phyloP scores from a whole-genome alignment of 2,797 vertebrate genomes.

The Hyperoplus lanceolatus region DNA sequence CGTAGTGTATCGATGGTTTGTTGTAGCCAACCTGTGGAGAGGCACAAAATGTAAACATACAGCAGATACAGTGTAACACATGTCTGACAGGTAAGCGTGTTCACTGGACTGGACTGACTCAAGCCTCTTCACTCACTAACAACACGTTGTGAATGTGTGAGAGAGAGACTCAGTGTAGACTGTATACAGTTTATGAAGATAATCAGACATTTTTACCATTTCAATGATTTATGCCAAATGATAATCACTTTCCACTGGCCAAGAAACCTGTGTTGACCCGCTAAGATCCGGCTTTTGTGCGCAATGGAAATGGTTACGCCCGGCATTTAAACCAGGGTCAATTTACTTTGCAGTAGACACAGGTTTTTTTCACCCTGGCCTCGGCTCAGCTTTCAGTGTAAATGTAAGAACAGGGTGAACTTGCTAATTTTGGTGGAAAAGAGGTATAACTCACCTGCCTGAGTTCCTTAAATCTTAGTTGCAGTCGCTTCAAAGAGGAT shows the following conservation, averaged over 20 bases:
- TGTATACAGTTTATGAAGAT: neutral
- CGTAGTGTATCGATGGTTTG: slow-evolving; percentile 41
- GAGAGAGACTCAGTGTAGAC: neutral
- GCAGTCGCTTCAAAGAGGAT: neutral
- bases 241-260: no score
- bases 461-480: neutral
- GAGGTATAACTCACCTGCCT: neutral
- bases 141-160: slow-evolving; percentile 8
- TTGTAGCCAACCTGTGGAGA: slow-evolving; percentile 40
- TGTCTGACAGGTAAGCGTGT: slow-evolving; percentile 34
- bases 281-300: no score
- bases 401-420: no score
- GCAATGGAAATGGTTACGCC: no score
- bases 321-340: no score
- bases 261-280: no score
- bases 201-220: neutral
- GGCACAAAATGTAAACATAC: slow-evolving; percentile 41
- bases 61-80: slow-evolving; percentile 24
- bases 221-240: neutral
- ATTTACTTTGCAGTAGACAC: no score
- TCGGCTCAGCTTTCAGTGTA: no score
- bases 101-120: slow-evolving; percentile 51
- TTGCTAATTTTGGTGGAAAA: no score
- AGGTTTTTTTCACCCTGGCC: no score
- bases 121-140: slow-evolving; percentile 11